Conservation (phyloP, 2,113 vertebrate genomes). For the Chaetops frenatus region DNA sequence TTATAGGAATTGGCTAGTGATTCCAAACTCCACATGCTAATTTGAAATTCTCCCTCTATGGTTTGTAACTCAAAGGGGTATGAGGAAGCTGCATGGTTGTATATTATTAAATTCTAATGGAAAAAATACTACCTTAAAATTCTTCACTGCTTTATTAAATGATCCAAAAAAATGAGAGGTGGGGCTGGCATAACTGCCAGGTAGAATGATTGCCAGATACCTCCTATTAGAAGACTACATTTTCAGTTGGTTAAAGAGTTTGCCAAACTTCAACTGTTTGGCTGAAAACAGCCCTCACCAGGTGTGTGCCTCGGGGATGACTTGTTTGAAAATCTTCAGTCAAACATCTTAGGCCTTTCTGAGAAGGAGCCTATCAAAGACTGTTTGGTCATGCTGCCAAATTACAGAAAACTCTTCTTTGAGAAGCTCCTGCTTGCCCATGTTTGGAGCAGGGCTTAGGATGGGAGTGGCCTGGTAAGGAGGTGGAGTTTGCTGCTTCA, state of each 20-base stretch:
- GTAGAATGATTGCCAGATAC: background rate
- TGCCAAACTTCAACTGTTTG: background rate
- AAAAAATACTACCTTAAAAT: background rate
- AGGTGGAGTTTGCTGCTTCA: background rate
- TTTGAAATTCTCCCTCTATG: background rate
- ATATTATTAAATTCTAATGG: background rate
- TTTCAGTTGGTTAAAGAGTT: slow-evolving; percentile 10
- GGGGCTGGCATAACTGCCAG: background rate
- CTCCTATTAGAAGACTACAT: background rate
- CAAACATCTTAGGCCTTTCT: background rate
- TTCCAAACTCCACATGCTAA: background rate
- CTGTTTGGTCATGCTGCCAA: background rate
- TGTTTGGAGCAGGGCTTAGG: background rate
- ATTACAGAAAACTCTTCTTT: background rate
- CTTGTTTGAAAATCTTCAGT: background rate
- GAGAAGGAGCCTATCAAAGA: background rate
- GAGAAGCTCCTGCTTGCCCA: background rate
- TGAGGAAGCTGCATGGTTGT: background rate
- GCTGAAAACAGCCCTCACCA: background rate
- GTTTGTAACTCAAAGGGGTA: background rate
- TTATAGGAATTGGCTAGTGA: background rate
- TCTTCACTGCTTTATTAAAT: background rate
- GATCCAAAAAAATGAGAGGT: background rate
- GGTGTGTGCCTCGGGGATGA: slow-evolving; percentile 9
- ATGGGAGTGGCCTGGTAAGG: background rate